phyloP scores from a whole-genome alignment of 1,140 invertebrate genomes.

The Psix sp. region DNA sequence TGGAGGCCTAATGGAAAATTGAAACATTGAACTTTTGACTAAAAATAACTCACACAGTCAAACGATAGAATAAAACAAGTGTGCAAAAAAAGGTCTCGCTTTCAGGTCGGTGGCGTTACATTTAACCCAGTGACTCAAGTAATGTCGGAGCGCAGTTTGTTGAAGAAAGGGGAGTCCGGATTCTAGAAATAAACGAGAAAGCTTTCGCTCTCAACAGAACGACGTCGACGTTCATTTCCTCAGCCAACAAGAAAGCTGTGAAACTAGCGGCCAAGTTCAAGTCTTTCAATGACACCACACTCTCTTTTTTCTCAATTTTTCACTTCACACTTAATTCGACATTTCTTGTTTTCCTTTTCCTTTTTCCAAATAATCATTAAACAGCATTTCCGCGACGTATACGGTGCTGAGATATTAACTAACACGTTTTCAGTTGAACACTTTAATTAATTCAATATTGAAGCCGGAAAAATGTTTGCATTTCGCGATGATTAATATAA shows the following conservation, averaged over 20 bases:
- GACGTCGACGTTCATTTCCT: slow-evolving; percentile 62
- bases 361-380: too few relatives aligned
- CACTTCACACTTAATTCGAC: slow-evolving; percentile 1
- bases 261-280: slow-evolving; percentile 75
- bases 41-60: too few relatives aligned
- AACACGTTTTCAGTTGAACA: too few relatives aligned
- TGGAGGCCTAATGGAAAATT: too few relatives aligned
- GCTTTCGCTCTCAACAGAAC: slow-evolving; percentile 69
- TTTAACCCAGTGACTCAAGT: slow-evolving; percentile 70
- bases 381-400: too few relatives aligned
- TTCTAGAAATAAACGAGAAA: slow-evolving; percentile 72
- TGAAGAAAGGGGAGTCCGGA: slow-evolving; percentile 68
- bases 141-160: slow-evolving; percentile 55
- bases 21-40: too few relatives aligned
- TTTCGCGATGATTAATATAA: too few relatives aligned
- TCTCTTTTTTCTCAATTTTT: slow-evolving; percentile 11
- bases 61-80: not conserved
- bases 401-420: too few relatives aligned
- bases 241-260: slow-evolving; percentile 70
- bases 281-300: slow-evolving; percentile 55
- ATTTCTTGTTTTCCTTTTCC: not conserved
- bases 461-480: too few relatives aligned
- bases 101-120: slow-evolving; percentile 54
- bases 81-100: slow-evolving; percentile 9
- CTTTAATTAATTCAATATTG: too few relatives aligned